Percentiles rank a stretch among this genome's conserved stretches.
These are phyloP conservation scores for Tragulus kanchil DNA, from an alignment of 2,113 vertebrate genomes.

Conservation along the genomic window DNA sequence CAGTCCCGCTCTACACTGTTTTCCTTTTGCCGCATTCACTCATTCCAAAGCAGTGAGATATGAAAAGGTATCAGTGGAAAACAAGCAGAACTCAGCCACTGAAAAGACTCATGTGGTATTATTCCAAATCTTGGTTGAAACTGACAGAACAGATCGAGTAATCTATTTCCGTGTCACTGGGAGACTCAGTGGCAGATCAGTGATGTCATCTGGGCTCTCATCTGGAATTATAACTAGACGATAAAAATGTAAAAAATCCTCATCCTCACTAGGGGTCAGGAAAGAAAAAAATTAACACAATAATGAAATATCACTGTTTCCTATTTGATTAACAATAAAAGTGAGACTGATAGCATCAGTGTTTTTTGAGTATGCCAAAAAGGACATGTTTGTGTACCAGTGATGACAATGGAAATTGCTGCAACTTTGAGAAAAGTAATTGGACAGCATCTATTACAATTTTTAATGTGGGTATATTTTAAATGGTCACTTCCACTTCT, in stretches of 20 bases:
- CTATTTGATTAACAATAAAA: not conserved
- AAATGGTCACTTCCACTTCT: not conserved
- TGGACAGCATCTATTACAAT: not conserved
- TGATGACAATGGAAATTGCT: not conserved
- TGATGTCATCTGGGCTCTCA: not conserved
- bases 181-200: not conserved
- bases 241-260: not conserved
- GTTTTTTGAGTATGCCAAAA: not conserved
- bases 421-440: not conserved
- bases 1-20: not conserved
- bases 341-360: not conserved
- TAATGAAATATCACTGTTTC: not conserved
- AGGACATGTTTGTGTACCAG: not conserved
- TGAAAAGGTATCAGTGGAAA: not conserved
- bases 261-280: not conserved
- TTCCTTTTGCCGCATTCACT: not conserved
- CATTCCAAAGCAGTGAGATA: not conserved
- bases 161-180: not conserved
- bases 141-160: not conserved
- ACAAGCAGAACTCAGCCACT: not conserved
- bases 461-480: constrained; percentile 35
- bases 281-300: not conserved
- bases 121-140: not conserved
- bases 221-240: not conserved
- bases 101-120: too few relatives aligned